Percentiles rank a stretch among this genome's conserved stretches.
phyloP scores from a whole-genome alignment of 2,113 vertebrate genomes.

The Corvus cornix region DNA sequence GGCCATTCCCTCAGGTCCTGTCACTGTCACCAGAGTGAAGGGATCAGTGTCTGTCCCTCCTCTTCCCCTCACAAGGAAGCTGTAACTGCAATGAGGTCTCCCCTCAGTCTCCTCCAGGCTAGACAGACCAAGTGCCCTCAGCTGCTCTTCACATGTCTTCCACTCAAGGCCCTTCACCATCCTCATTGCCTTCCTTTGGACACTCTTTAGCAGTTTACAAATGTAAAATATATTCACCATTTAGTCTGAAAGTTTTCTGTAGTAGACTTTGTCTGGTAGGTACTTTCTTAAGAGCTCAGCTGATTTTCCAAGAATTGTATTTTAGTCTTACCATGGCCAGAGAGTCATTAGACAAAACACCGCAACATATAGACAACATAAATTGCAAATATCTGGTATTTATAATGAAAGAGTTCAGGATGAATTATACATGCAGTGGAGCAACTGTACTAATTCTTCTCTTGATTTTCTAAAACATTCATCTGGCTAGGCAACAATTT shows the following conservation, averaged over 20 bases:
- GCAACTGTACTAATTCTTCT: not conserved
- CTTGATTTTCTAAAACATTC: conserved; percentile 6
- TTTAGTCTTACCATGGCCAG: not conserved
- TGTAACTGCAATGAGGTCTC: not conserved
- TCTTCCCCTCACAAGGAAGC: fast-evolving
- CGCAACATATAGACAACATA: not conserved
- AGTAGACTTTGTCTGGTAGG: not conserved
- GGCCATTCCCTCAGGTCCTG: not conserved
- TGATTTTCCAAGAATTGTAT: not conserved
- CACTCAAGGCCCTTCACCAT: no score
- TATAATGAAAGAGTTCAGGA: not conserved
- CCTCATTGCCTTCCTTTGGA: not conserved
- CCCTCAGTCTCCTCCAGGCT: not conserved
- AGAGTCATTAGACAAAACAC: not conserved
- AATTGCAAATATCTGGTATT: conserved; percentile 12
- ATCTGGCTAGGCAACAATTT: not conserved
- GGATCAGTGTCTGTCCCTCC: not conserved
- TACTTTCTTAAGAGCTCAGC: not conserved
- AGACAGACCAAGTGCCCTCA: not conserved
- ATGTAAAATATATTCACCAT: not conserved
- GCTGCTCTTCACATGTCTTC: fast-evolving
- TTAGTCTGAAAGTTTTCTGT: not conserved
- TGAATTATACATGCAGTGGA: not conserved
- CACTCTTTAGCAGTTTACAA: not conserved
- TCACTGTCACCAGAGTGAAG: not conserved